A percentile compares a stretch with the other conserved stretches of the same genome.
Evolutionary conservation across 2,113 vertebrate genomes (phyloP).

Genomic region (Oceanites oceanicus): DNA sequence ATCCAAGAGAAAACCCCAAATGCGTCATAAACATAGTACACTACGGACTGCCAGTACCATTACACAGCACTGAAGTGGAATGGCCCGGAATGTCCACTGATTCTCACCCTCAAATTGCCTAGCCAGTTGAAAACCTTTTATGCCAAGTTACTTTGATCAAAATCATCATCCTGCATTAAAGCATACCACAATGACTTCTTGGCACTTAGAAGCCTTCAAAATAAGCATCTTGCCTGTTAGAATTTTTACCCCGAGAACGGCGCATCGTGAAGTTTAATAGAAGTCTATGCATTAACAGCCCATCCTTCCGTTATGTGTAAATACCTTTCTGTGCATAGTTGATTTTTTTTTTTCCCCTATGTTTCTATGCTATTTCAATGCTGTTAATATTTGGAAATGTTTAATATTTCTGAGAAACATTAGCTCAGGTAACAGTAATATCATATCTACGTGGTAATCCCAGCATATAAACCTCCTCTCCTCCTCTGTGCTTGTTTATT

Average conservation of each 20-base stretch:
- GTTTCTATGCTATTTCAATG: background rate
- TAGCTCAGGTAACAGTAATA: background rate
- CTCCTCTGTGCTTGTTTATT: background rate
- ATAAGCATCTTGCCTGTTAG: background rate
- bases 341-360: background rate
- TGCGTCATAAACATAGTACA: fast-evolving
- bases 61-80: background rate
- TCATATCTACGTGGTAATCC: background rate
- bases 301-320: fast-evolving
- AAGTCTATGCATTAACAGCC: background rate
- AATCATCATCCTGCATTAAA: background rate
- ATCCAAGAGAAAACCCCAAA: background rate
- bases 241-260: background rate
- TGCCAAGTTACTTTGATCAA: background rate
- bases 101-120: background rate
- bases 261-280: fast-evolving
- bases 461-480: background rate
- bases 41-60: fast-evolving
- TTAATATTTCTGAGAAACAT: background rate
- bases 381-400: background rate
- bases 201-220: background rate
- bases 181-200: background rate
- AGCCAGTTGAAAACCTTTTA: background rate
- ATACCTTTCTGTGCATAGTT: background rate
- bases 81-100: background rate